Conservation (phyloP, 2,888 invertebrate species). For the Amaurobius ferox region DNA sequence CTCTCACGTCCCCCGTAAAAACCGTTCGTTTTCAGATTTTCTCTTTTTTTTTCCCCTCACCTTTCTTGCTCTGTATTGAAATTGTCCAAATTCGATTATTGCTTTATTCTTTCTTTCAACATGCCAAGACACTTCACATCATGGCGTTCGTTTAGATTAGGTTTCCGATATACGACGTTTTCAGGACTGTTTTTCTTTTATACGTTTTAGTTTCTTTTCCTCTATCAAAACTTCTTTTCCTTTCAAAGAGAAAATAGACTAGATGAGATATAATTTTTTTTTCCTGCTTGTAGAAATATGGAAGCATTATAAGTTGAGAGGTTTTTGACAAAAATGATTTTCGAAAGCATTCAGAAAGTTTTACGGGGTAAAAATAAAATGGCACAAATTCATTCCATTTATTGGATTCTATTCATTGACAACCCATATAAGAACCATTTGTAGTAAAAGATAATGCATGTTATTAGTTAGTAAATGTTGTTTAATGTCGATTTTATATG, state of each 20-base stretch:
- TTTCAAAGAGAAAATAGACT: background rate
- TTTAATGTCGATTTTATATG: no score
- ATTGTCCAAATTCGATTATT: constrained; percentile 12
- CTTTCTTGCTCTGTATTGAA: background rate
- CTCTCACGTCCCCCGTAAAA: background rate
- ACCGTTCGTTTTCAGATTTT: constrained; percentile 12
- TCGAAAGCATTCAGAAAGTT: background rate
- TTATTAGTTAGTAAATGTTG: no score
- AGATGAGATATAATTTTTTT: background rate
- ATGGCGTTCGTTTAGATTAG: constrained; percentile 11
- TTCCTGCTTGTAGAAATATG: background rate
- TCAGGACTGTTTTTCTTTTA: background rate
- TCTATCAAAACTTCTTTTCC: constrained; percentile 5
- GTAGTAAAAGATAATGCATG: no score
- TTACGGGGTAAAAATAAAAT: no score
- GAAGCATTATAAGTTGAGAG: background rate
- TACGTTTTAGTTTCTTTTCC: background rate
- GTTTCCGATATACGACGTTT: constrained; percentile 14
- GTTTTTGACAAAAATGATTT: constrained; percentile 3
- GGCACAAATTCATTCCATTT: no score
- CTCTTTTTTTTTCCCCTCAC: background rate
- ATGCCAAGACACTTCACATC: constrained; percentile 12
- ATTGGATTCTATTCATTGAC: no score
- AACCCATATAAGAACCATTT: no score
- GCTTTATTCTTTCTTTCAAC: background rate